phyloP scores from a whole-genome alignment of 1,140 invertebrate genomes.

The Artemia franciscana region DNA sequence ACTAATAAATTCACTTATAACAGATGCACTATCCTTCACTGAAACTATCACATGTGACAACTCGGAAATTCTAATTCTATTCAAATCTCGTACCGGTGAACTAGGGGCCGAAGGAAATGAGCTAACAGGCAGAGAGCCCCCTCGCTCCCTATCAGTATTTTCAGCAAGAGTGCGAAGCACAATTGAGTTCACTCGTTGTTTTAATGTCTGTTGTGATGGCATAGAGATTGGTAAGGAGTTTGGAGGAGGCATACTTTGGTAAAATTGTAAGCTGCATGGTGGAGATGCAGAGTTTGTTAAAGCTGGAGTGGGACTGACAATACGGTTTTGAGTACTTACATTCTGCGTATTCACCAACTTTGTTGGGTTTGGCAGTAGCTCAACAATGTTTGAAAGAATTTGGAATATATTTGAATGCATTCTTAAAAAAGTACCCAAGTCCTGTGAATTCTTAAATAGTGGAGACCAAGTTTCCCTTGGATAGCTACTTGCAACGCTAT shows the following conservation, averaged over 20 bases:
- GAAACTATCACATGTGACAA: slow-evolving; percentile 50
- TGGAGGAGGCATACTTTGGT: slow-evolving; percentile 18
- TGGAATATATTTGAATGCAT: slow-evolving; percentile 73
- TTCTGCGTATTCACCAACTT: slow-evolving; percentile 20
- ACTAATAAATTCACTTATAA: slow-evolving; percentile 48
- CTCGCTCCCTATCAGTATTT: slow-evolving; percentile 57
- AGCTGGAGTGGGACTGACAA: not conserved
- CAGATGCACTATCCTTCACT: slow-evolving; percentile 39
- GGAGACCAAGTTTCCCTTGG: slow-evolving; percentile 31
- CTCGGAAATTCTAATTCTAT: slow-evolving; percentile 47
- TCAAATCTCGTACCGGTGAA: slow-evolving; percentile 8
- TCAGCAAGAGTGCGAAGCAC: slow-evolving; percentile 70
- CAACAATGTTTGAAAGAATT: slow-evolving; percentile 68
- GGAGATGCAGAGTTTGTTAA: slow-evolving; percentile 13
- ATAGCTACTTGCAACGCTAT: slow-evolving; percentile 38
- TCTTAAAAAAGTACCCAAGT: slow-evolving; percentile 62
- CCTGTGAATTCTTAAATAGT: slow-evolving; percentile 62
- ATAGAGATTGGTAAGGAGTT: slow-evolving; percentile 1
- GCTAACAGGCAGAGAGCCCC: slow-evolving; percentile 7
- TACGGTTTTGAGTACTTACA: no score
- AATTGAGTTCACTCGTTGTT: slow-evolving; percentile 62
- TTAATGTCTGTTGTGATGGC: slow-evolving; percentile 33
- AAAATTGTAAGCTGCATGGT: slow-evolving; percentile 14
- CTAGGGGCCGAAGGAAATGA: not conserved
- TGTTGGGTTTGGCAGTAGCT: slow-evolving; percentile 23